Evolutionary conservation across 2,113 vertebrate genomes (phyloP).

Genomic region (Hyperoodon ampullatus): DNA sequence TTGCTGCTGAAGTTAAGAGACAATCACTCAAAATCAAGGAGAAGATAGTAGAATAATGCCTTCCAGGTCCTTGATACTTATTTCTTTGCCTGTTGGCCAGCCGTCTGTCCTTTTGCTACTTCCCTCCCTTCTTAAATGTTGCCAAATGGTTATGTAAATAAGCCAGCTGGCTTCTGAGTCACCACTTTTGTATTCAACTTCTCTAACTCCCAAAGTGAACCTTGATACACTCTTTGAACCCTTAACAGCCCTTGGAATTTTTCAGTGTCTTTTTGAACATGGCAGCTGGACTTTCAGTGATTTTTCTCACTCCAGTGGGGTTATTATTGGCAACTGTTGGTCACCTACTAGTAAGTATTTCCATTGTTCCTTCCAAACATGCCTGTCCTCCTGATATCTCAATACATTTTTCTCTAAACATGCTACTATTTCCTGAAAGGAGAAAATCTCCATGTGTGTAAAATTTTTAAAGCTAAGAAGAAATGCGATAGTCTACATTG

Average conservation of each 20-base stretch:
- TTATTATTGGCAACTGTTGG: neutral
- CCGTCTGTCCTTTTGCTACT: neutral
- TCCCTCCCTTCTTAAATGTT: conserved; percentile 41
- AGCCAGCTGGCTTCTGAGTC: conserved; percentile 65
- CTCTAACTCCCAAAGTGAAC: conserved; percentile 15
- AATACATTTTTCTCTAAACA: conserved; percentile 45
- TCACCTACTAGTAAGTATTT: neutral
- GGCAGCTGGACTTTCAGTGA: neutral
- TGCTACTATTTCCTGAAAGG: neutral
- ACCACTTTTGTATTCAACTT: conserved; percentile 29
- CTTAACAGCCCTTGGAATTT: neutral
- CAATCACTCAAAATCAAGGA: neutral
- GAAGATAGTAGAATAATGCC: neutral
- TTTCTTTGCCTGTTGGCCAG: neutral
- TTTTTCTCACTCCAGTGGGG: neutral
- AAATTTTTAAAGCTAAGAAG: neutral
- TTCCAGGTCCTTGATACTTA: neutral
- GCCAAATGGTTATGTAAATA: conserved; percentile 63
- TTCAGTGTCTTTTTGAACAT: neutral
- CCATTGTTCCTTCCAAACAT: neutral
- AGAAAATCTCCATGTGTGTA: neutral
- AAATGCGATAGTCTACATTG: neutral
- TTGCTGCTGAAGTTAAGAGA: neutral
- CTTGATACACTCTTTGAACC: conserved; percentile 8
- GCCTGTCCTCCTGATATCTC: neutral